Evolutionary conservation across 2,888 invertebrate species (phyloP), one percentile per base, ranked within the genome.

Genomic region (Cheilosia vulpina): DNA sequence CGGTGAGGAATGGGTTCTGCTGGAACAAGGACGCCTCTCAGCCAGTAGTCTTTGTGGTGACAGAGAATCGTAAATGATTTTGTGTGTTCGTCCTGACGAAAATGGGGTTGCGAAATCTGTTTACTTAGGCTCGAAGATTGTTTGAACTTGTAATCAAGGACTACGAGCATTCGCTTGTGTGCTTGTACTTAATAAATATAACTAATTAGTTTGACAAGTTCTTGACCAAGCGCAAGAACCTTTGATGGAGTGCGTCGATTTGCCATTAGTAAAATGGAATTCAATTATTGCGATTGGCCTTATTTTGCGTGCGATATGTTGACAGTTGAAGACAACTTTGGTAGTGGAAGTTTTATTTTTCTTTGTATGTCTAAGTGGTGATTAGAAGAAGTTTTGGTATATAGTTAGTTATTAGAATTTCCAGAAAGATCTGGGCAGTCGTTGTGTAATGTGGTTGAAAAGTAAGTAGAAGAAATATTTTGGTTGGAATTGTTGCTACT

Each of bases 151-250:
- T 62, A 62, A 72, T 72, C 53, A 53, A 62, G 60, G 52, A 27
- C 52, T 21, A 21, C 21, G 21, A 21, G 21, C 43, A 13, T 24
- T 9, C 31, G 19, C 41, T 17, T 58, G 47, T 60, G 41, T 71
- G 60, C 52, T 31, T 43, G 19, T 27, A 43, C 53, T 72, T 11
- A 31, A 68, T 68, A 55, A 57, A 72, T 62, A 72, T 62, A n/a
- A n/a, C n/a, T 43, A 72, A 60, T 60, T 50, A 71, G 71, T 71
- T 62, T 60, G 41, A 24, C 19, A 72, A 53, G 50, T 47, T 52
- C 27, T 60, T 41, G 71, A 43, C 52, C 50, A 34, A 50, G 60
- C 19, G 15, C 19, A 4, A 43, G 50, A 27, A 13, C 17, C 50
- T 58, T 50, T 58, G 34, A 50, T 41, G 24, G 21, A 50, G 41